Base-by-base conservation (phyloP, 2,888 invertebrate species). In the Spodoptera littoralis region DNA sequence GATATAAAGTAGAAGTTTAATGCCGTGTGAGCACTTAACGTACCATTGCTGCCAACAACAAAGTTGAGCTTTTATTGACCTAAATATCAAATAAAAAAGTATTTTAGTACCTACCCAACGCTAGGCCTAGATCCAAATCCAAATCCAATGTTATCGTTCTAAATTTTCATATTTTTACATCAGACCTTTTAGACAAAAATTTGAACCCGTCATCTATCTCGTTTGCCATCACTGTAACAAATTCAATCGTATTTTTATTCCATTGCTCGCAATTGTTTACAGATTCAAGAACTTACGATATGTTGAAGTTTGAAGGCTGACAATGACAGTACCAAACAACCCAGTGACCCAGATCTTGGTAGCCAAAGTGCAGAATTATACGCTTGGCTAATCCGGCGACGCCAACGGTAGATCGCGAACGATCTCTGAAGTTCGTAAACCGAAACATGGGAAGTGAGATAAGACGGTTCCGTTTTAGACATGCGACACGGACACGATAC, bases 361-460 rank as follows among this genome's bases (percentile, higher is more conserved):
- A 74, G 67, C 72, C 75, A 69, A 80, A 80, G 76, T 80, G 62
- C 79, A 78, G 67, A 73, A 80, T 79, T 79, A 79, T 78, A 76
- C 73, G 70, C 66, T 59, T 60, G 71, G 73, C 68, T 83, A 81
- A 86, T 80, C 85, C 80, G 61, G 67, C 65, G 72, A 56, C 36
- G 36, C 36, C 36, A 36, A 36, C 72, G 70, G 66, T 68, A 61
- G 75, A 83, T 79, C 78, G 72, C 75, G 70, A 76, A 73, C 78
- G 79, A 84, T 84, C 82, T 82, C 73, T 73, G 52, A 70, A 83
- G 78, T 79, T 78, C 78, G 71, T 81, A 81, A 82, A 71, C 71
- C 74, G 70, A 75, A 66, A 63, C 77, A 71, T 75, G 70, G 77
- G 75, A 77, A 78, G 73, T 68, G 64, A 77, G 82, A 84, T 80